Base-by-base conservation (phyloP, 2,888 invertebrate species). In the Orthonychiurus folsomi region DNA sequence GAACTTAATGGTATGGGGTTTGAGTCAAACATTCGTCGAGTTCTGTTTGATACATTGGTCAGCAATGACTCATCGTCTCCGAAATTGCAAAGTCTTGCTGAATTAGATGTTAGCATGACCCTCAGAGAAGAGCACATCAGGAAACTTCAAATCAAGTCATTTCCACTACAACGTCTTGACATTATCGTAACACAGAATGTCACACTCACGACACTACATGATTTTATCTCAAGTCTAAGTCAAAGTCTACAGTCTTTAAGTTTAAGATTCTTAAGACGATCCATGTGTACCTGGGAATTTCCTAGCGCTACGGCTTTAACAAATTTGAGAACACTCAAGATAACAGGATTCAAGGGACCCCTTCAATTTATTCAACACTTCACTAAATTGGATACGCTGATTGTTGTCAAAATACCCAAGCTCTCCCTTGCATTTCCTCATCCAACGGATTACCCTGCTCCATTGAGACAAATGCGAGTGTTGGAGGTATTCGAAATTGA, bases 1-100 rank as follows among this genome's bases (percentile, higher is more conserved):
- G 59, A 59, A 47, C 25, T 59, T 5, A 59, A 24, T 23, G 59
- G 59, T 3, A 20, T 59, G 50, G 59, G 59, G 3, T 59, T 59
- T 25, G 59, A 59, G 25, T n/a, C 59, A 20, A 48, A 59, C n/a
- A 48, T 25, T 9, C 48, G 59, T n/a, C 21, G 50, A 24, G 59
- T 59, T 3, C 24, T 59, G 5, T 59, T 59, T 26, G 59, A 59
- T 59, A 50, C 20, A 9, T 37, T 59, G n/a, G 50, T 59, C 5
- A 23, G 25, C 9, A 9, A 18, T 12, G 59, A 59, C 3, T 9
- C 52, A 52, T 3, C 23, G n/a, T 3, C 50, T 26, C 48, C 59
- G 5, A 59, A 50, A 48, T 26, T 59, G 24, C 24, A 59, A 2
- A 5, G 20, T 9, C 26, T 59, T 12, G n/a, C n/a, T 5, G 26